Base-by-base conservation (phyloP, 2,113 vertebrate species). In the Caranx ignobilis region DNA sequence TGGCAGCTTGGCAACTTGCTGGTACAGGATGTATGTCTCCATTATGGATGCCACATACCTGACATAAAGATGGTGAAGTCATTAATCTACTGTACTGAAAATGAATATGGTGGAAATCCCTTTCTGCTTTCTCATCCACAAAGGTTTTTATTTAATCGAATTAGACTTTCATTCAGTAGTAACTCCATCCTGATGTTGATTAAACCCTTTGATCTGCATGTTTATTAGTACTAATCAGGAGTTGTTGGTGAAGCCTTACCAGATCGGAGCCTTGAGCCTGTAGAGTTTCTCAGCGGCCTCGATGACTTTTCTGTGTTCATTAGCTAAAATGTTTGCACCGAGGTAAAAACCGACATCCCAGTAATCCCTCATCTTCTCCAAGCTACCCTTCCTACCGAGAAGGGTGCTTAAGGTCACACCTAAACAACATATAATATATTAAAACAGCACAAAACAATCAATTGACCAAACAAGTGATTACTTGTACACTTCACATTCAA, bases 341-440 rank as follows among this genome's bases (percentile, higher is more conserved):
- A 98, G 92, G 86, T 96, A 98, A 86, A 98, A 97, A 8, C 97
- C 97, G 0, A 97, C 97, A 6, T 98, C 97, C 97, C 97, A 98
- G 92, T 98, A 98, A 75, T 96, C 94, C 55, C 92, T 93, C 96
- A 98, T 96, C 92, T 97, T 97, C 93, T 95, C 97, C 83, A 95
- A 85, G 69, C 93, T 95, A 59, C 97, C 97, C 86, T 97, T 97
- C 50, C 96, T 92, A 19, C 96, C 96, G 10, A 98, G 93, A 83
- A 98, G 90, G 52, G 93, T 96, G 92, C 94, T 97, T 71, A 98
- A 80, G 70, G 96, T 97, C 91, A 97, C 94, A 50, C 97, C 97
- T 98, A 77, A 21, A 78, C 2, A 21, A 5, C 55, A 26, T 26
- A 26, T 26, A 59, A 63, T 52, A 52, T 18, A 21, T 59, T 2